Base-by-base conservation (phyloP, 2,888 invertebrate genomes). In the Caenorhabditis zanzibari region DNA sequence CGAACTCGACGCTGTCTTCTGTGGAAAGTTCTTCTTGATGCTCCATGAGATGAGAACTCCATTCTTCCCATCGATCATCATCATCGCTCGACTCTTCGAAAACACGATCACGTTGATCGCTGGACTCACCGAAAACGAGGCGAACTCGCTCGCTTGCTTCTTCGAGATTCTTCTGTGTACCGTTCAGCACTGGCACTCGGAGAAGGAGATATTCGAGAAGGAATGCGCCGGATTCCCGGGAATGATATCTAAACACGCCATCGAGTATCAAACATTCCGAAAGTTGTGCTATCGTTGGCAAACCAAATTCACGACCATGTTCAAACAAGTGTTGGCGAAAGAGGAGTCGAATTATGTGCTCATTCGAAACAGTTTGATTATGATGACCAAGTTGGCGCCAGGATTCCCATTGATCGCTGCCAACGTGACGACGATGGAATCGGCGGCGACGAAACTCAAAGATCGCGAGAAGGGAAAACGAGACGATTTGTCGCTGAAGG, bases 231-330 rank as follows among this genome's bases (percentile, higher is more conserved):
- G 96, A 93, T 97, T 96, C 93, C 98, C 98, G 0, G 98, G 99
- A 75, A 99, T 99, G 93, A 96, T 97, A 24, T 85, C 75, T 26
- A 87, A 76, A 28, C 95, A 99, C 52, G 56, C 73, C 19, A 56
- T 69, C 16, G 97, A 97, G 88, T 98, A 96, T 93, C 97, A 94
- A 89, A 94, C 94, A 90, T 95, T 94, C 92, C 92, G 98, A 73
- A 97, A 98, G 92, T 97, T 99, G 1, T 97, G 97, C 92, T 97
- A 98, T 93, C 99, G 99, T 93, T 99, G 99, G 99, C 98, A 99
- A 93, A 19, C 22, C 10, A 85, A 88, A 7, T 41, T 89, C 19
- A 44, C 24, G 22, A 83, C 77, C 38, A 61, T 75, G 26, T 85
- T 89, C 61, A 28, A 44, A 10, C 10, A 64, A 12, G 82, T 88